phyloP scores from a whole-genome alignment of 2,113 vertebrate genomes.

The Caranx ignobilis region DNA sequence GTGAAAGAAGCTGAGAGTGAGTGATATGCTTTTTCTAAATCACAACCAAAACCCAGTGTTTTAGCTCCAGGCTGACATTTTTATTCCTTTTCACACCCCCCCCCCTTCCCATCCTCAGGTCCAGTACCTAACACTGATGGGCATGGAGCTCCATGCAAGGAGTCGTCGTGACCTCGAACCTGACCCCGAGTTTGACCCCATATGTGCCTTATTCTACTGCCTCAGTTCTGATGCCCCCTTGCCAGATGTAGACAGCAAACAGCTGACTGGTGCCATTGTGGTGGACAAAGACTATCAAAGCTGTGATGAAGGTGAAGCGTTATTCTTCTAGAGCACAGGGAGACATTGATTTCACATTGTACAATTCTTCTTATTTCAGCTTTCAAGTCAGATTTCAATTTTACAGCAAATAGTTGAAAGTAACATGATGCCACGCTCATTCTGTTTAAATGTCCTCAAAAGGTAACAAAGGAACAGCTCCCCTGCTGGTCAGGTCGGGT shows the following conservation, averaged over 20 bases:
- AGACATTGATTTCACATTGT: not conserved
- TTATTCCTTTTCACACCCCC: too few species aligned
- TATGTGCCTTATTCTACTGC: constrained; percentile 99
- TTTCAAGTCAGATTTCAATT: not conserved
- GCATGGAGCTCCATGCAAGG: constrained; percentile 96
- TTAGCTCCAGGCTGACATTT: too few species aligned
- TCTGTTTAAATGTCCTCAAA: constrained; percentile 44
- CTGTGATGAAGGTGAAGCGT: constrained; percentile 82
- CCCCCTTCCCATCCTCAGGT: constrained; percentile 81
- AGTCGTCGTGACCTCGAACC: constrained; percentile 94
- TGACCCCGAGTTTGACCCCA: constrained; percentile 97
- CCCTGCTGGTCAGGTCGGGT: constrained; percentile 94
- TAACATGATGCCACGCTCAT: not conserved
- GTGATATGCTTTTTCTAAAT: too few species aligned
- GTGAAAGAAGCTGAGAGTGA: too few species aligned
- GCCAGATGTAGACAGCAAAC: constrained; percentile 82
- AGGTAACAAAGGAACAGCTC: constrained; percentile 88
- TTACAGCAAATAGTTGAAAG: not conserved
- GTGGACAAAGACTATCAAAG: constrained; percentile 87
- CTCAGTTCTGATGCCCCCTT: constrained; percentile 90
- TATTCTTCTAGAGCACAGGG: not conserved
- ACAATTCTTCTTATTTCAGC: not conserved
- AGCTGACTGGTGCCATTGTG: constrained; percentile 91
- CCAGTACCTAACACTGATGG: constrained; percentile 94
- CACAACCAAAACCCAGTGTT: too few species aligned